Base-by-base conservation (phyloP, 2,113 vertebrate genomes). In the Chlorodrepanis virens region DNA sequence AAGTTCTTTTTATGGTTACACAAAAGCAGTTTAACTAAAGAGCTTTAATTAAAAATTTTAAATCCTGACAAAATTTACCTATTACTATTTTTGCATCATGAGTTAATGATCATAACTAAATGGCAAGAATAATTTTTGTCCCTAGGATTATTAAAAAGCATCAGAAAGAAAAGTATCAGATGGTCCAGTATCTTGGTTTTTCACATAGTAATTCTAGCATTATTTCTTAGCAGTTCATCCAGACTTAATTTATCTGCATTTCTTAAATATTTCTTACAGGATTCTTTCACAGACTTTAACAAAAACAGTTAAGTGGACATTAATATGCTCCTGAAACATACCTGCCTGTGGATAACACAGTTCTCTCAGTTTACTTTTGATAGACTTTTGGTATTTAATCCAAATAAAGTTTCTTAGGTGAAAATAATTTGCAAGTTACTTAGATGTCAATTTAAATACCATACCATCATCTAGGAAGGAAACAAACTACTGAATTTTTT, bases 121-220 rank as follows among this genome's bases (percentile, higher is more conserved):
- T 15, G 49, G 8, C 1, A 18, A 65, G 14, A n/a, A 1, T 0
- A 3, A 5, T 27, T 59, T 45, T 69, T 84, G 1, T 42, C 8
- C 20, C 17, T 54, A 28, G 6, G 7, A 42, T 44, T 50, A 60
- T 60, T 82, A n/a, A 75, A 60, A 50, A 56, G 0, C 3, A 19
- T 69, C 15, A 57, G 22, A 60, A 25, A 60, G 8, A 82, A 89
- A 54, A 27, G 6, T 31, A 86, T 14, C 2, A 74, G 11, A 45
- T 53, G 4, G 5, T 33, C 16, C 2, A 9, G 28, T 45, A 67
- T 27, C 23, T 50, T 71, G 21, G 2, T 39, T 79, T 79, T 79
- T 21, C 16, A 54, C 7, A 14, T n/a, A 28, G 11, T n/a, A 42
- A 27, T 77, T 56, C 4, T 60, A 40, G 7, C 2, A 49, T 21